Evolutionary conservation across 1,140 invertebrate genomes (phyloP), one percentile per base, ranked within the genome.

Genomic region (Trichonephila inaurata): DNA sequence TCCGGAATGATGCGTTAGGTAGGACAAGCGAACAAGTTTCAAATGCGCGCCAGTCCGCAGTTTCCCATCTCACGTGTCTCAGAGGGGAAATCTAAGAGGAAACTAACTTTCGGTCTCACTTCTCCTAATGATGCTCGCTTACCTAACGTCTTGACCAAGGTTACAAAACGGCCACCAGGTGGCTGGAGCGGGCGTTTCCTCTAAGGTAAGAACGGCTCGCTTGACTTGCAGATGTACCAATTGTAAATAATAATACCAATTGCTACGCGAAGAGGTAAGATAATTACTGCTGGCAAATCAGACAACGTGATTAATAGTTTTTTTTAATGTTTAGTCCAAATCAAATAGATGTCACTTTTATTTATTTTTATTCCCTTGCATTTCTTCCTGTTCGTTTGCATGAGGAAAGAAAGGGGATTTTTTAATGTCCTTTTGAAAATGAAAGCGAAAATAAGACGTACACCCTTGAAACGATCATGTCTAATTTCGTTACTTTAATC

Each of bases 141-240:
- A 83, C 82, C 82, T 83, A 60, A 77, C 72, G 14, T 77, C 72
- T 77, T 77, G 72, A 77, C 82, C 44, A 83, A 83, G 82, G 82
- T 83, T 83, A 83, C 51, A 51, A 58, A 83, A 58, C 82, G 19
- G 82, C 82, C 82, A 58, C 82, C 82, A 58, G 82, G 82, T n/a
- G 82, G 82, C 44, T 24, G 58, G 24, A 19, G 44, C 28, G 33
- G 72, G 72, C 72, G 44, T 58, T 83, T 83, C 51, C 82, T 60
- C 12, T 3, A 58, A 14, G 82, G 14, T 2, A 40, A 40, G 77
- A 44, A 21, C 77, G 77, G 33, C 33, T 60, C 51, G 51, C 10
- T 40, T 33, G 16, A 14, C 28, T 77, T 77, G 28, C 72, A 14
- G 72, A 77, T 77, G 28, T 33, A 77, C 72, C 33, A 40, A 77